Evolutionary conservation across 1,140 invertebrate genomes (phyloP).

Genomic region (Luehdorfia chinensis): DNA sequence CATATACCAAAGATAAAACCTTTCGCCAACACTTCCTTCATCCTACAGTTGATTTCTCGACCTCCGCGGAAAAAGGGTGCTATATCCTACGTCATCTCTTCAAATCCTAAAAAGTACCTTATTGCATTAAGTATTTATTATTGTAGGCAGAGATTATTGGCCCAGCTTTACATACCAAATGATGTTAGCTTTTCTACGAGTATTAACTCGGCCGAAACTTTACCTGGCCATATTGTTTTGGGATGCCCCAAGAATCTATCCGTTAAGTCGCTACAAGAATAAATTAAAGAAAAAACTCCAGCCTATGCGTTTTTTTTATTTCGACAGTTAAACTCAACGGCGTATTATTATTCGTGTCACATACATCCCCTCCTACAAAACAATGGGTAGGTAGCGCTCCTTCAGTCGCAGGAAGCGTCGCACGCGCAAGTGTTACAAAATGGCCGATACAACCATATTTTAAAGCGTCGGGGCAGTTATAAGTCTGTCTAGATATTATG

Average conservation of each 20-base stretch:
- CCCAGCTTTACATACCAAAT: slow-evolving; percentile 2
- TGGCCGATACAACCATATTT: slow-evolving; percentile 47
- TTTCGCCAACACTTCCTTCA: too few relatives aligned
- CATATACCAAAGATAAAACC: too few relatives aligned
- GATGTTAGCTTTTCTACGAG: slow-evolving; percentile 11
- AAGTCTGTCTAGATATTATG: slow-evolving; percentile 58
- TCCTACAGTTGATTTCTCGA: too few relatives aligned
- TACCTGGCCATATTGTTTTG: slow-evolving; percentile 10
- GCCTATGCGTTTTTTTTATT: slow-evolving; percentile 38
- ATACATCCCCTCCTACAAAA: slow-evolving; percentile 60
- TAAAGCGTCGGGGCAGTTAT: slow-evolving; percentile 37
- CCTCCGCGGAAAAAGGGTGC: too few relatives aligned
- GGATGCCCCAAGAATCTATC: not conserved
- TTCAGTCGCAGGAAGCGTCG: slow-evolving; percentile 67
- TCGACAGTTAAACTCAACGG: slow-evolving; percentile 43
- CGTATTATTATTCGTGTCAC: slow-evolving; percentile 52
- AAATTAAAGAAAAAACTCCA: slow-evolving; percentile 1
- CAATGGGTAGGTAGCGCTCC: slow-evolving; percentile 69
- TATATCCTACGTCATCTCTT: too few relatives aligned
- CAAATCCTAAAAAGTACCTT: too few relatives aligned
- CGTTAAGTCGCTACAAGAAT: slow-evolving; percentile 1
- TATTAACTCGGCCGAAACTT: slow-evolving; percentile 1
- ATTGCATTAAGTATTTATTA: too few relatives aligned
- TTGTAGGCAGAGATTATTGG: too few relatives aligned
- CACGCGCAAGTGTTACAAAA: slow-evolving; percentile 62